phyloP scores from a whole-genome alignment of 2,888 invertebrate species.

The Ptilodon capucinus region DNA sequence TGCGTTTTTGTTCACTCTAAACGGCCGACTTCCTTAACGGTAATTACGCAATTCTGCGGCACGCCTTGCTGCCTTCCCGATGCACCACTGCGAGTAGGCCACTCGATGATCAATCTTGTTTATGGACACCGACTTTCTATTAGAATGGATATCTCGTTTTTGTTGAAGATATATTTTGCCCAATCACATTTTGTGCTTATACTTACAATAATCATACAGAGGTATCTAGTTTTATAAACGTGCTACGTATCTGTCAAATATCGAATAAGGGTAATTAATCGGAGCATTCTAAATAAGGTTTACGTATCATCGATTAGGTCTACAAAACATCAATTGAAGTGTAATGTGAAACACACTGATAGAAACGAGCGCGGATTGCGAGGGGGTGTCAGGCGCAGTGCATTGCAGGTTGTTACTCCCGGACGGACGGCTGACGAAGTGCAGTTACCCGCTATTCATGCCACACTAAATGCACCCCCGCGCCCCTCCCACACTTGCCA shows the following conservation, averaged over 20 bases:
- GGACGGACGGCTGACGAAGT: conserved; percentile 77
- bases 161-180: neutral
- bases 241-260: too few relatives aligned
- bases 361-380: conserved; percentile 41
- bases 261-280: too few relatives aligned
- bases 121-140: conserved; percentile 31
- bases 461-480: conserved; percentile 71
- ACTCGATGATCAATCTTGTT: conserved; percentile 51
- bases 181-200: too few relatives aligned
- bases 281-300: too few relatives aligned
- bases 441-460: conserved; percentile 78
- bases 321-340: neutral
- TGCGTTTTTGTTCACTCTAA: conserved; percentile 77
- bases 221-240: too few relatives aligned
- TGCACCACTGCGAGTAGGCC: conserved; percentile 39
- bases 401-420: conserved; percentile 77
- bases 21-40: conserved; percentile 78
- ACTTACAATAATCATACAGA: too few relatives aligned
- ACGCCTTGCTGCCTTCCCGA: conserved; percentile 61
- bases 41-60: conserved; percentile 78
- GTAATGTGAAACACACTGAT: conserved; percentile 39
- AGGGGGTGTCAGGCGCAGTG: conserved; percentile 53
- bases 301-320: neutral
- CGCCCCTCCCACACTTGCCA: conserved; percentile 57
- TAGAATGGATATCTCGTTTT: conserved; percentile 26